Percentiles rank a stretch among this genome's conserved stretches.
Conservation (phyloP, 1,140 invertebrate genomes). For the Bathynomus jamesi region DNA sequence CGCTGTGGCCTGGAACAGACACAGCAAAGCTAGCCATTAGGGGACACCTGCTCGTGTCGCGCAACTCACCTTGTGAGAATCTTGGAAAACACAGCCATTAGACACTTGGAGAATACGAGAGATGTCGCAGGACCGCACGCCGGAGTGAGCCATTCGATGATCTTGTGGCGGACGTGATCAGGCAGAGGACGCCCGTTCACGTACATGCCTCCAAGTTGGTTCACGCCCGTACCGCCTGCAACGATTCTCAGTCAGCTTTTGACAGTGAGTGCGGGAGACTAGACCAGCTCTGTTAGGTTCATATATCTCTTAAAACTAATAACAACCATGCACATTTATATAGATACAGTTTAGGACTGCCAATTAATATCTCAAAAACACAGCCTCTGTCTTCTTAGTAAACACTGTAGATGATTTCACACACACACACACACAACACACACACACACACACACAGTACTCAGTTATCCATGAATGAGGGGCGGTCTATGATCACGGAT, state of each 20-base stretch:
- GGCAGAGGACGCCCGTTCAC: slow-evolving; percentile 17
- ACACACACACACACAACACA: no score
- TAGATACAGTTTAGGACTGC: no score
- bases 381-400: no score
- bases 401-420: no score
- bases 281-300: background rate
- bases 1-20: slow-evolving; percentile 44
- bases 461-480: no score
- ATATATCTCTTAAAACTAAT: no score
- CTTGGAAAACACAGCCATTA: slow-evolving; percentile 20
- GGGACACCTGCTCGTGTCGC: background rate
- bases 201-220: slow-evolving; percentile 20
- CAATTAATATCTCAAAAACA: no score
- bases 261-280: background rate
- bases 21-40: slow-evolving; percentile 4
- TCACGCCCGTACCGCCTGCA: slow-evolving; percentile 20
- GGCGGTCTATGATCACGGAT: no score
- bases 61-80: slow-evolving; percentile 16
- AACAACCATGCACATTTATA: no score
- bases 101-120: slow-evolving; percentile 19
- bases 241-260: background rate
- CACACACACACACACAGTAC: no score
- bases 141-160: slow-evolving; percentile 21
- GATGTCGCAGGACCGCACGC: slow-evolving; percentile 16
- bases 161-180: slow-evolving; percentile 19